A percentile compares a stretch with the other conserved stretches of the same genome.
Evolutionary conservation across 2,797 vertebrate species (phyloP).

Genomic region (Amphiprion clarkii): DNA sequence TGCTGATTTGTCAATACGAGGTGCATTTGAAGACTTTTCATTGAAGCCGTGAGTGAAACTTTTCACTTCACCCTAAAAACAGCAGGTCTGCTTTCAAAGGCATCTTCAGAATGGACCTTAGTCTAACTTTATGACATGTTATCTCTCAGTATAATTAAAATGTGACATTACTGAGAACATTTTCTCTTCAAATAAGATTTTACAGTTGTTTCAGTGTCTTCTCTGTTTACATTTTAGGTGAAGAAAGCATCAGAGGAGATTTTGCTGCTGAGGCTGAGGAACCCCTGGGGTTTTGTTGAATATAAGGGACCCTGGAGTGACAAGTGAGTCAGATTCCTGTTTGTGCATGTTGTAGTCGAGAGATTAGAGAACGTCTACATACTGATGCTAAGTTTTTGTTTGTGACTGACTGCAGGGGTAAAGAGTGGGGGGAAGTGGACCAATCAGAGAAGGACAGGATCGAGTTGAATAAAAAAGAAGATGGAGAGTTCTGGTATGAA

Average conservation of each 20-base stretch:
- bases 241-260: slow-evolving; percentile 67
- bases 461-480: slow-evolving; percentile 79
- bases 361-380: neutral
- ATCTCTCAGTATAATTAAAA: neutral
- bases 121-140: neutral
- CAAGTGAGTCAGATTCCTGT: slow-evolving; percentile 73
- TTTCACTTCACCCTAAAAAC: no score
- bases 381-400: slow-evolving; percentile 20
- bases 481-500: slow-evolving; percentile 88
- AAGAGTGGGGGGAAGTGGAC: slow-evolving; percentile 82
- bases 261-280: slow-evolving; percentile 83
- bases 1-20: no score
- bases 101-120: no score
- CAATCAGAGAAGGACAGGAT: slow-evolving; percentile 78
- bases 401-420: slow-evolving; percentile 69
- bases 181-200: neutral
- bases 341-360: neutral
- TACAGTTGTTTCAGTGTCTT: no score
- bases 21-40: no score
- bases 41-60: no score
- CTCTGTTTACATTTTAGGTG: slow-evolving; percentile 71
- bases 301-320: slow-evolving; percentile 88
- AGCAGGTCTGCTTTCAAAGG: no score
- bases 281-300: slow-evolving; percentile 89
- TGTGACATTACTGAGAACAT: neutral